Percentiles rank a stretch among this genome's conserved stretches.
These are phyloP conservation scores for Cryptoprocta ferox DNA, from an alignment of 2,797 vertebrate genomes.

Conservation along the genomic window DNA sequence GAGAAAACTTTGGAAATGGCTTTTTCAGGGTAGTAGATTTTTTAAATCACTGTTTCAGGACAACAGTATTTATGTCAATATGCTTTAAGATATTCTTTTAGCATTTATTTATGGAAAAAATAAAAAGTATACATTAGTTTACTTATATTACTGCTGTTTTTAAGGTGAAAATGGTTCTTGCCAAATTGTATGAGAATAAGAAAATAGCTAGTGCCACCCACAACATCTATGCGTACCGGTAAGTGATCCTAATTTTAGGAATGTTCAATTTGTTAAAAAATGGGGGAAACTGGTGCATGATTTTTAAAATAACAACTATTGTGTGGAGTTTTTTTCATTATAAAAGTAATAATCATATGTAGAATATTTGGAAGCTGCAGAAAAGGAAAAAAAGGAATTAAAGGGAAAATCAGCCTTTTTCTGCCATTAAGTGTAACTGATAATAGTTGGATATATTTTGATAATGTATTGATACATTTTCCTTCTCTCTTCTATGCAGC, in stretches of 20 bases:
- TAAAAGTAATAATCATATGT: background rate
- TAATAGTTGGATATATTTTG: background rate
- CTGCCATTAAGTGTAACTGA: background rate
- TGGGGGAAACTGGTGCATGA: background rate
- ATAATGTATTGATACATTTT: background rate
- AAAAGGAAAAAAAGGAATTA: background rate
- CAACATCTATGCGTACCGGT: slow-evolving; percentile 99
- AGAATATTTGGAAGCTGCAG: background rate
- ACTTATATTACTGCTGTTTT: slow-evolving; percentile 69
- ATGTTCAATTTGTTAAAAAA: background rate
- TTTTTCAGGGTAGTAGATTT: background rate
- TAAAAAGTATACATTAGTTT: slow-evolving; percentile 18
- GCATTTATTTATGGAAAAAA: slow-evolving; percentile 44
- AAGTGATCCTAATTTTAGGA: slow-evolving; percentile 53
- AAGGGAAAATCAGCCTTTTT: background rate
- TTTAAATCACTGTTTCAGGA: slow-evolving; percentile 34
- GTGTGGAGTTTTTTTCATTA: background rate
- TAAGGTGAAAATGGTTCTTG: slow-evolving; percentile 95
- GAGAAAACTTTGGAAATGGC: background rate
- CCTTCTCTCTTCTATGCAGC: background rate
- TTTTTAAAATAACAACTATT: background rate
- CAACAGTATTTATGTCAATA: background rate
- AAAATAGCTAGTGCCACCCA: slow-evolving; percentile 98
- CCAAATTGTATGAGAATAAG: slow-evolving; percentile 96
- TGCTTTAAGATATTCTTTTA: slow-evolving; percentile 55